Conservation (phyloP, 2,888 invertebrate species). For the Calameuta pallipes region DNA sequence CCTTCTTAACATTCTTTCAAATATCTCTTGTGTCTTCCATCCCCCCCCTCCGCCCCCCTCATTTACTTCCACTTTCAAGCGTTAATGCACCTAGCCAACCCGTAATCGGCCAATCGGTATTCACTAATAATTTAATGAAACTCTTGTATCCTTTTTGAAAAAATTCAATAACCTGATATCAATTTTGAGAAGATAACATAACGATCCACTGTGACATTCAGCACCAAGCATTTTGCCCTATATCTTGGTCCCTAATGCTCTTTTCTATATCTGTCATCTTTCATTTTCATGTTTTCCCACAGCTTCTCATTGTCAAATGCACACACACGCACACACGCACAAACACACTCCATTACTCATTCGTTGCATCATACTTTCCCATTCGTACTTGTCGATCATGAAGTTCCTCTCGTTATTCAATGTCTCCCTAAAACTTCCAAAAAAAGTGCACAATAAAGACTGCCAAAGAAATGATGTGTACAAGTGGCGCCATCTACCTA, state of each 20-base stretch:
- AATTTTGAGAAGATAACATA: slow-evolving; percentile 10
- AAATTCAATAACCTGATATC: not conserved
- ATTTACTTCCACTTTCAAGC: too few species aligned
- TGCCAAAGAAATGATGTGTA: not conserved
- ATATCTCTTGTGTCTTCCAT: too few species aligned
- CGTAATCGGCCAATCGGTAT: too few species aligned
- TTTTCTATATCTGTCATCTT: slow-evolving; percentile 25
- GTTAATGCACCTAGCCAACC: too few species aligned
- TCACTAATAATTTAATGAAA: too few species aligned
- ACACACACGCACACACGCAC: not conserved
- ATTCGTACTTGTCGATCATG: not conserved
- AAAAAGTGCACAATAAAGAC: not conserved
- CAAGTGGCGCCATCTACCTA: too few species aligned
- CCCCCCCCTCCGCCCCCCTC: too few species aligned
- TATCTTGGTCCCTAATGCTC: slow-evolving; percentile 57
- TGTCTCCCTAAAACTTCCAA: not conserved
- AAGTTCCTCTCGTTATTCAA: not conserved
- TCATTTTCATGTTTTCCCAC: slow-evolving; percentile 4
- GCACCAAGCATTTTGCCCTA: slow-evolving; percentile 28
- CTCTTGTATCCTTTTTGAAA: too few species aligned
- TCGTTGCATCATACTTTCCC: not conserved
- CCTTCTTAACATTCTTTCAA: slow-evolving; percentile 8
- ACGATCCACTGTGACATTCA: slow-evolving; percentile 50
- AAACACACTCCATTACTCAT: slow-evolving; percentile 19
- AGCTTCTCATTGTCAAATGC: slow-evolving; percentile 5